Conservation (phyloP, 2,113 vertebrate genomes). For the Dendrocopos noguchii region DNA sequence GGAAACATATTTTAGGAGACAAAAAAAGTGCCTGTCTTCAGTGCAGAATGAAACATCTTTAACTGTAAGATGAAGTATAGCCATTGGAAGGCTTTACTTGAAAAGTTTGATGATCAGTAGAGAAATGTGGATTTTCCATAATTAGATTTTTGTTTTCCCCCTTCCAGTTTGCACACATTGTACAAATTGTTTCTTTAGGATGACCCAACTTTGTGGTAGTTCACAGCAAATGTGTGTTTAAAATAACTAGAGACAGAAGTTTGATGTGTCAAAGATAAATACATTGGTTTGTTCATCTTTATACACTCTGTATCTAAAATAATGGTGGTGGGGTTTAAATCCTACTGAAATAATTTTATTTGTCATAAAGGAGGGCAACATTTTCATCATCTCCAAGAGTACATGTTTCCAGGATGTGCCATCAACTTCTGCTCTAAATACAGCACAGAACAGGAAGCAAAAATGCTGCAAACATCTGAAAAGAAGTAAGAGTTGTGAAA, state of each 20-base stretch:
- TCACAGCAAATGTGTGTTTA: not conserved
- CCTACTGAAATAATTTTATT: not conserved
- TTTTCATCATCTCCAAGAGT: not conserved
- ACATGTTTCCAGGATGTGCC: not conserved
- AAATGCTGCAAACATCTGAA: not conserved
- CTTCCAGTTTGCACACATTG: not conserved
- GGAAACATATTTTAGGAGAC: slow-evolving; percentile 77
- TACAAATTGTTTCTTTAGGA: not conserved
- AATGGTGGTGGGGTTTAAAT: fast-evolving
- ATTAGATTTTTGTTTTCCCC: not conserved
- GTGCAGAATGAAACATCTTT: slow-evolving; percentile 73
- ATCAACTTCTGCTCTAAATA: not conserved
- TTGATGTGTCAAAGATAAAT: not conserved
- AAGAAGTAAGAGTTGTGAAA: not conserved
- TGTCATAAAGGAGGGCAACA: not conserved
- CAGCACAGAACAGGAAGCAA: not conserved
- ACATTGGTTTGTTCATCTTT: not conserved
- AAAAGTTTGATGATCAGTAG: not conserved
- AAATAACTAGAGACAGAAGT: not conserved
- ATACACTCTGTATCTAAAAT: not conserved
- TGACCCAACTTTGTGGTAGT: not conserved
- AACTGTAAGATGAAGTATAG: slow-evolving; percentile 62
- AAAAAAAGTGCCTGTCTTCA: slow-evolving; percentile 60
- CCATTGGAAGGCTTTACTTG: slow-evolving; percentile 27
- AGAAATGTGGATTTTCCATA: not conserved